These are phyloP conservation scores for Bicyclus anynana DNA, from an alignment of 1,140 invertebrate species.

Conservation along the genomic window DNA sequence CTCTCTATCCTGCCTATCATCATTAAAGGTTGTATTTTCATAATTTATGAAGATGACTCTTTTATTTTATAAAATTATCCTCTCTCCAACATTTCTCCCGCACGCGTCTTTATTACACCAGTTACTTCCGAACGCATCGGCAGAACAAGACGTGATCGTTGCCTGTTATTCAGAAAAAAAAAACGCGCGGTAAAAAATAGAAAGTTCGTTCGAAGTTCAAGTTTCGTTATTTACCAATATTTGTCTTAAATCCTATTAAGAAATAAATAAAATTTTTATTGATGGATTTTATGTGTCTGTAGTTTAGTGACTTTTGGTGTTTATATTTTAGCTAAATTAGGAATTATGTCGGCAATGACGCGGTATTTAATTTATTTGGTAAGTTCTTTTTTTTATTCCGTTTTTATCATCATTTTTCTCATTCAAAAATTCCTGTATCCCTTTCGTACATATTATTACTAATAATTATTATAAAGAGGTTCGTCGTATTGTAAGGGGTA, in stretches of 20 bases:
- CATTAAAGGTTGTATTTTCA: neutral
- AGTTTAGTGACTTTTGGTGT: neutral
- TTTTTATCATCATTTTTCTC: too few relatives aligned
- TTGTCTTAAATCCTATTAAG: neutral
- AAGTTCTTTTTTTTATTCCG: neutral
- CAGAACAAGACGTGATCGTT: slow-evolving; percentile 4
- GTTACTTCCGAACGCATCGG: slow-evolving; percentile 5
- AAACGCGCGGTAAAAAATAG: slow-evolving; percentile 9
- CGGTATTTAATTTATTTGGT: slow-evolving; percentile 21
- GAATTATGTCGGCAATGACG: neutral
- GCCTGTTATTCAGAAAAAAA: neutral
- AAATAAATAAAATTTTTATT: neutral
- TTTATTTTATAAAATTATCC: slow-evolving; percentile 1
- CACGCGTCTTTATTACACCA: slow-evolving; percentile 10
- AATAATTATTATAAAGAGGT: too few relatives aligned
- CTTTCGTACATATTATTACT: too few relatives aligned
- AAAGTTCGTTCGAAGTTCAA: neutral
- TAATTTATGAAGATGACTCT: neutral
- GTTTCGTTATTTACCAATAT: neutral
- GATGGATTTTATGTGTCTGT: neutral
- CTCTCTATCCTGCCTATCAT: neutral
- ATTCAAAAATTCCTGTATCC: too few relatives aligned
- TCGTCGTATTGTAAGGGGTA: too few relatives aligned
- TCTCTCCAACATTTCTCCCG: slow-evolving; percentile 4
- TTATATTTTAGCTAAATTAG: neutral